Percentiles rank a stretch among this genome's conserved stretches.
Conservation (phyloP, 2,113 vertebrate species). For the Halichoerus grypus region DNA sequence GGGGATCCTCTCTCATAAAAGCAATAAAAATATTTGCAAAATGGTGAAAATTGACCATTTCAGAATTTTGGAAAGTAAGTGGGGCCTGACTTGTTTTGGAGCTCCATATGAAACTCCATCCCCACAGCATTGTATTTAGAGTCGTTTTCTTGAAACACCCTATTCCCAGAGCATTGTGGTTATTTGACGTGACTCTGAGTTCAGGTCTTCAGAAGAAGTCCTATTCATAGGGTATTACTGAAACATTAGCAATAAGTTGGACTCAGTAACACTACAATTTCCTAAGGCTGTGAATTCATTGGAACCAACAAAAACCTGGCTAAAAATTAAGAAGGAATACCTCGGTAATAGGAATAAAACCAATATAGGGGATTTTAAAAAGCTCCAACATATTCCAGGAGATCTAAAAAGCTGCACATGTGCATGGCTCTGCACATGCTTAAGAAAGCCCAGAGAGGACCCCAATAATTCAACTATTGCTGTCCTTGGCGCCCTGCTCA, state of each 20-base stretch:
- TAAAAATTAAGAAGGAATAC: not conserved
- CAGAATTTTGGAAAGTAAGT: not conserved
- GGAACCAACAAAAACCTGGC: not conserved
- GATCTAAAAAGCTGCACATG: not conserved
- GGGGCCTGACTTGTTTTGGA: not conserved
- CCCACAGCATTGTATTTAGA: not conserved
- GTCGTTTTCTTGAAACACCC: not conserved
- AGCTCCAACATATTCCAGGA: not conserved
- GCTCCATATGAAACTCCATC: not conserved
- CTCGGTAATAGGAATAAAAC: not conserved
- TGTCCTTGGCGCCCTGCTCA: not conserved
- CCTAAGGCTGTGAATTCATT: not conserved
- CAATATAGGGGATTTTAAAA: not conserved
- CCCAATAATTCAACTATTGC: not conserved
- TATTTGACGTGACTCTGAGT: conserved; percentile 30
- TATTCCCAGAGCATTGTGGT: not conserved
- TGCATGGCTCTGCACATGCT: not conserved
- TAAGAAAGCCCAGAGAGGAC: not conserved
- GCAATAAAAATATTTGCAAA: not conserved
- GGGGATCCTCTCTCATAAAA: not conserved
- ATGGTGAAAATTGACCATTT: not conserved
- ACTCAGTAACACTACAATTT: not conserved
- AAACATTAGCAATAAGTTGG: not conserved
- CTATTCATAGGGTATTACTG: not conserved
- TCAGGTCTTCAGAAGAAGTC: conserved; percentile 45